Evolutionary conservation across 1,140 invertebrate species (phyloP).

Genomic region (Lineus longissimus): DNA sequence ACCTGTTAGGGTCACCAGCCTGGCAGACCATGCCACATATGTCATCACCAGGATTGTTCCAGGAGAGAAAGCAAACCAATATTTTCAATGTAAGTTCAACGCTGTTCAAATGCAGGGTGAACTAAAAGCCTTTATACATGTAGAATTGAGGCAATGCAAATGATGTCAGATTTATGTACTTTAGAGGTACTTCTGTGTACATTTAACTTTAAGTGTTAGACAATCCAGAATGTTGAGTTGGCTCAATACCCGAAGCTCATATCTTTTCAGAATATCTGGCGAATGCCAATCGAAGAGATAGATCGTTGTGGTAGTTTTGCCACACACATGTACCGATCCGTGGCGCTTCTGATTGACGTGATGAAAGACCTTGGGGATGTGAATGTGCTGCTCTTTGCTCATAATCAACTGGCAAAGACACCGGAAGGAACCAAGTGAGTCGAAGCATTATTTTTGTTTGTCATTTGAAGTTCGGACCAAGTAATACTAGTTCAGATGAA

Average conservation of each 20-base stretch:
- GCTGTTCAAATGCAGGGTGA: too few species aligned
- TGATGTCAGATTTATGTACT: too few species aligned
- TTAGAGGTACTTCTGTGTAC: too few species aligned
- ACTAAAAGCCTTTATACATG: too few species aligned
- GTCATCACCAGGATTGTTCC: slow-evolving; percentile 70
- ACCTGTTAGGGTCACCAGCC: slow-evolving; percentile 42
- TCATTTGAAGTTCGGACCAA: neutral
- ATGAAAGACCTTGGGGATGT: slow-evolving; percentile 74
- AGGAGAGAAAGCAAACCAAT: slow-evolving; percentile 76
- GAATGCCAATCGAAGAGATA: slow-evolving; percentile 82
- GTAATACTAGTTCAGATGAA: neutral
- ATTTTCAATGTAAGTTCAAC: slow-evolving; percentile 76
- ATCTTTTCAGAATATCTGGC: slow-evolving; percentile 81
- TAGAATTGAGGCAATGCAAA: too few species aligned
- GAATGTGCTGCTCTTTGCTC: slow-evolving; percentile 74
- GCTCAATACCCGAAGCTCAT: too few species aligned
- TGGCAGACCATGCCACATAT: slow-evolving; percentile 55
- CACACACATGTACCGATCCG: slow-evolving; percentile 81
- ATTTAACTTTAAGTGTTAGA: too few species aligned
- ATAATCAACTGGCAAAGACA: slow-evolving; percentile 70
- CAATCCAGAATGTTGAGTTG: too few species aligned
- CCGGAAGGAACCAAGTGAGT: slow-evolving; percentile 75
- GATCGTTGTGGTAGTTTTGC: slow-evolving; percentile 88
- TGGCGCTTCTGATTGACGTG: slow-evolving; percentile 76
- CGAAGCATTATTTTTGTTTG: neutral